Percentiles rank a stretch among this genome's conserved stretches.
Evolutionary conservation across 2,888 invertebrate genomes (phyloP).

Genomic region (Stenchaetothrips biformis): DNA sequence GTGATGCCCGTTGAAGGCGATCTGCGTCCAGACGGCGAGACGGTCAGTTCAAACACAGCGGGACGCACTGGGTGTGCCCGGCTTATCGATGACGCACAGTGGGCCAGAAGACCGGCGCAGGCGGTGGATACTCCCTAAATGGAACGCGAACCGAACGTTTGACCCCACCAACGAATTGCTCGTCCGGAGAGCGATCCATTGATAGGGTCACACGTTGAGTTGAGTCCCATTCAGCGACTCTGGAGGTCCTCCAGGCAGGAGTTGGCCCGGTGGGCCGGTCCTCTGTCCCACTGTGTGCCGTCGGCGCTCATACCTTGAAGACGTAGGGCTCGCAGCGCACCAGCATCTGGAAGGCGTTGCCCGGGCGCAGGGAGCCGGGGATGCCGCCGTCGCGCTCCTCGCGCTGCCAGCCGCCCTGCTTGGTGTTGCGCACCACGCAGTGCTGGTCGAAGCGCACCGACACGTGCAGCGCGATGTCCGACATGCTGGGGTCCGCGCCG

Average conservation of each 20-base stretch:
- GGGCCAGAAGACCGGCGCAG: too few species aligned
- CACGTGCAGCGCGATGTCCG: constrained; percentile 21
- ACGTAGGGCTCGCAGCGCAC: not conserved
- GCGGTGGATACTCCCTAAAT: too few species aligned
- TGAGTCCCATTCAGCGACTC: constrained; percentile 73
- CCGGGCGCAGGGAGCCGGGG: not conserved
- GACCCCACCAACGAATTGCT: too few species aligned
- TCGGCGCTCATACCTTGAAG: constrained; percentile 29
- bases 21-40: not conserved
- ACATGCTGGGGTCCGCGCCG: not conserved
- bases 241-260: constrained; percentile 69
- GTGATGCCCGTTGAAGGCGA: constrained; percentile 13
- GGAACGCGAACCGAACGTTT: too few species aligned
- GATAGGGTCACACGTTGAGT: constrained; percentile 70
- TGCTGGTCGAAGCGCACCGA: constrained; percentile 10
- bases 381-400: not conserved
- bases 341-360: constrained; percentile 8
- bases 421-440: constrained; percentile 6
- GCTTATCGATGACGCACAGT: constrained; percentile 74
- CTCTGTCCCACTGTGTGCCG: constrained; percentile 33
- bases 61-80: constrained; percentile 56
- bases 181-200: too few species aligned
- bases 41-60: not conserved
- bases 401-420: constrained; percentile 14
- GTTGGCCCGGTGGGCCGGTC: constrained; percentile 61